Conservation (phyloP, 2,797 vertebrate species). For the Macrochelys suwanniensis region DNA sequence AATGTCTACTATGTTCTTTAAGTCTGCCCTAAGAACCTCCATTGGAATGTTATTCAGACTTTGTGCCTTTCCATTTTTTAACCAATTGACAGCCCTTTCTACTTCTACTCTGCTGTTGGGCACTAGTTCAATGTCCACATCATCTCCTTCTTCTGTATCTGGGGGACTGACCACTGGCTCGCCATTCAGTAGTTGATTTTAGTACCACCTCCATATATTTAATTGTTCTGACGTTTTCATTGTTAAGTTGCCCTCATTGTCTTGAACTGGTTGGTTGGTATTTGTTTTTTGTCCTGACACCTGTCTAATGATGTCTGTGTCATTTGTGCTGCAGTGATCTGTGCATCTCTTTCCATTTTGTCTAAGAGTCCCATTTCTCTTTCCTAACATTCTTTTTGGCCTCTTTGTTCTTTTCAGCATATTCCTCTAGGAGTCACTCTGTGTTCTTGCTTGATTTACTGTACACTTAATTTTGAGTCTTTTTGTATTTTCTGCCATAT, state of each 20-base stretch:
- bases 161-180: background rate
- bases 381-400: background rate
- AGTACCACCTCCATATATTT: background rate
- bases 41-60: background rate
- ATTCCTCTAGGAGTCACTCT: background rate
- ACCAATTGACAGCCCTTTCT: background rate
- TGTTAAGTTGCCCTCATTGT: background rate
- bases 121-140: background rate
- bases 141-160: background rate
- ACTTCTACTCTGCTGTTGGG: background rate
- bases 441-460: background rate
- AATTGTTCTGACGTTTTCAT: background rate
- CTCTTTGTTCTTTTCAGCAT: background rate
- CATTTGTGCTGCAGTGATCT: background rate
- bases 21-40: background rate
- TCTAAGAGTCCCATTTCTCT: background rate
- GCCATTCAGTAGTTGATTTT: background rate
- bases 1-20: background rate
- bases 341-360: background rate
- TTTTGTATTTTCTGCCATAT: background rate
- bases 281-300: background rate
- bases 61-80: background rate
- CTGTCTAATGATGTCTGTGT: background rate
- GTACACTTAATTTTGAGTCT: background rate
- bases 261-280: background rate